Percentiles rank a stretch among this genome's conserved stretches.
Conservation (phyloP, 2,113 vertebrate genomes). For the Sinocyclocheilus maitianheensis region DNA sequence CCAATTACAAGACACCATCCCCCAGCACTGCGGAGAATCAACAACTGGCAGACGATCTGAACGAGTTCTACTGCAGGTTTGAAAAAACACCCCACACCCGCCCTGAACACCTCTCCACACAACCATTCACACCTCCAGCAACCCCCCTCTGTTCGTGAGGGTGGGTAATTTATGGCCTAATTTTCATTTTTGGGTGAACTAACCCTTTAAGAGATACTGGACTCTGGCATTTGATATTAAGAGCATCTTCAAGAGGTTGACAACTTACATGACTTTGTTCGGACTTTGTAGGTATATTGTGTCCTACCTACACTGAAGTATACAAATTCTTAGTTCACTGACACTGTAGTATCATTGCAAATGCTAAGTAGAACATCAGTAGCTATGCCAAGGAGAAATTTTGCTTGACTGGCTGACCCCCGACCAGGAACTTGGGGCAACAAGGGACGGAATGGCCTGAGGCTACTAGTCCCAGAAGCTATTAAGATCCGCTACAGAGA, state of each 20-base stretch:
- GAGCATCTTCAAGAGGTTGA: not conserved
- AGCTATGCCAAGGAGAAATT: conserved; percentile 6
- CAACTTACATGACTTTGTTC: not conserved
- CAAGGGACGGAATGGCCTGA: conserved; percentile 34
- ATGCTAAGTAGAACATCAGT: conserved; percentile 18
- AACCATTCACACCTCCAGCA: too few relatives aligned
- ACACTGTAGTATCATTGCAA: not conserved
- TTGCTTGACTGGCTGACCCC: not conserved
- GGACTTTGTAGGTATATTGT: not conserved
- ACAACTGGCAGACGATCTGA: too few relatives aligned
- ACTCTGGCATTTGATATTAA: not conserved
- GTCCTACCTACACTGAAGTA: not conserved
- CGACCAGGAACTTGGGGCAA: conserved; percentile 16
- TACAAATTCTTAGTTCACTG: not conserved
- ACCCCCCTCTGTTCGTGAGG: too few relatives aligned
- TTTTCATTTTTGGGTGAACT: too few relatives aligned
- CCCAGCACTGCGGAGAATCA: too few relatives aligned
- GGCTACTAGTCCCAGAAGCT: conserved; percentile 32
- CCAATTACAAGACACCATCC: too few relatives aligned
- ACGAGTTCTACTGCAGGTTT: too few relatives aligned
- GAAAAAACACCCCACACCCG: too few relatives aligned
- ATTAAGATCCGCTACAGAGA: conserved; percentile 27
- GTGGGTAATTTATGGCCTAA: too few relatives aligned
- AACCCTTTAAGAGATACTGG: not conserved
- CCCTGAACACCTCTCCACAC: too few relatives aligned